phyloP scores from a whole-genome alignment of 1,140 invertebrate species.

The Tribolium madens region DNA sequence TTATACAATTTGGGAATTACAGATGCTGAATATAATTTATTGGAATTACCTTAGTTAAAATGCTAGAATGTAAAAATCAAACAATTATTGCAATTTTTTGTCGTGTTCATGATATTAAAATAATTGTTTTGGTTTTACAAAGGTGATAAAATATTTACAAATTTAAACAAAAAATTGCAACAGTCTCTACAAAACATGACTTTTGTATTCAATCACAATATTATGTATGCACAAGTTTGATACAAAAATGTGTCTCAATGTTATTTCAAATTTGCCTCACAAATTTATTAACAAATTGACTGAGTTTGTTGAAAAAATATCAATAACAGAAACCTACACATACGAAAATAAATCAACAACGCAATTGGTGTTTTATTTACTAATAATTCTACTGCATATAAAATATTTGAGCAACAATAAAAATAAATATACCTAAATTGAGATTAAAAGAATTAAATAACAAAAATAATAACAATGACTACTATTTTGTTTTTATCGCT shows the following conservation, averaged over 20 bases:
- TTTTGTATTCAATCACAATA: constrained; percentile 39
- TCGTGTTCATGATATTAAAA: constrained; percentile 35
- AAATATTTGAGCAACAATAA: constrained; percentile 44
- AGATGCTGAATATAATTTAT: constrained; percentile 49
- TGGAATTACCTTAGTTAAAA: constrained; percentile 52
- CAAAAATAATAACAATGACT: constrained; percentile 44
- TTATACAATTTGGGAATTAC: constrained; percentile 63
- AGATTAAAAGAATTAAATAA: constrained; percentile 43
- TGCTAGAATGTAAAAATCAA: constrained; percentile 16
- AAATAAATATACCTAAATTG: constrained; percentile 18
- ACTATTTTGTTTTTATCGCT: constrained; percentile 11
- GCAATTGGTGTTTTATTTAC: constrained; percentile 40
- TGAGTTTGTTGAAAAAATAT: constrained; percentile 30
- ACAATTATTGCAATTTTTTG: constrained; percentile 40
- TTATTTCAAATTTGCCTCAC: constrained; percentile 6
- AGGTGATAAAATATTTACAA: constrained; percentile 42
- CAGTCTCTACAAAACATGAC: constrained; percentile 41
- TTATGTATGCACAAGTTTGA: constrained; percentile 43
- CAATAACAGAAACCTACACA: background rate
- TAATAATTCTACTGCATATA: constrained; percentile 29
- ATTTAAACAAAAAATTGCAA: constrained; percentile 42
- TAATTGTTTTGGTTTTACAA: constrained; percentile 37
- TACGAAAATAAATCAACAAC: constrained; percentile 32
- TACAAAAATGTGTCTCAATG: constrained; percentile 22
- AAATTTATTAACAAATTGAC: constrained; percentile 42